A percentile compares a stretch with the other conserved stretches of the same genome.
Evolutionary conservation across 1,140 invertebrate species (phyloP).

Genomic region (Aricia agestis): DNA sequence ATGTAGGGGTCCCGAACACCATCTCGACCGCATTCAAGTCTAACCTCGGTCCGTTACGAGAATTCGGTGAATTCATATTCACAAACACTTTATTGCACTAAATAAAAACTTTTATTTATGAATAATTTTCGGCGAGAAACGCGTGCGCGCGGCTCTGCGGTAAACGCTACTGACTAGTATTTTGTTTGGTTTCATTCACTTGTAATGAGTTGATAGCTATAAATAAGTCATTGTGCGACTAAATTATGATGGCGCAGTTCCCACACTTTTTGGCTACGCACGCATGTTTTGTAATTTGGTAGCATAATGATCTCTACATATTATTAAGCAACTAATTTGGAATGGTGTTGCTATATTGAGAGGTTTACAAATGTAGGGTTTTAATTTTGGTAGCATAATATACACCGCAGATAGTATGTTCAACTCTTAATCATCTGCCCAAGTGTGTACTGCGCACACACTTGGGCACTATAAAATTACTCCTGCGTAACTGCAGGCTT

Average conservation of each 20-base stretch:
- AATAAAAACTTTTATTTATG: not conserved
- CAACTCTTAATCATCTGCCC: not conserved
- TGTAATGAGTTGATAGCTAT: slow-evolving; percentile 40
- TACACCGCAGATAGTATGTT: not conserved
- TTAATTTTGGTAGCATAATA: not conserved
- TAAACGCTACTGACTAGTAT: not conserved
- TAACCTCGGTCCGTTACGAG: slow-evolving; percentile 14
- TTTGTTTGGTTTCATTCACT: not conserved
- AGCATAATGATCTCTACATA: not conserved
- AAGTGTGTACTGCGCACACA: too few relatives aligned
- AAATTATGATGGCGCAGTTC: not conserved
- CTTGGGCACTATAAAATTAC: too few relatives aligned
- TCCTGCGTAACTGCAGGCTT: too few relatives aligned
- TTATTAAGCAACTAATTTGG: too few relatives aligned
- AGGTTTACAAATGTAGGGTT: too few relatives aligned
- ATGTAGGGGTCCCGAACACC: slow-evolving; percentile 50
- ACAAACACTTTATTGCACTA: slow-evolving; percentile 29
- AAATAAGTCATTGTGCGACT: slow-evolving; percentile 27
- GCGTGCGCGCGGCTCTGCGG: slow-evolving; percentile 12
- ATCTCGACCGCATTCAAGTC: slow-evolving; percentile 48
- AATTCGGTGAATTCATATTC: slow-evolving; percentile 21
- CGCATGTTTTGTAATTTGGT: not conserved
- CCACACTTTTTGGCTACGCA: not conserved
- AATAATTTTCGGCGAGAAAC: not conserved
- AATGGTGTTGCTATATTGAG: too few relatives aligned